These are phyloP conservation scores for Asbolus verrucosus DNA, from an alignment of 1,140 invertebrate genomes.

Conservation along the genomic window DNA sequence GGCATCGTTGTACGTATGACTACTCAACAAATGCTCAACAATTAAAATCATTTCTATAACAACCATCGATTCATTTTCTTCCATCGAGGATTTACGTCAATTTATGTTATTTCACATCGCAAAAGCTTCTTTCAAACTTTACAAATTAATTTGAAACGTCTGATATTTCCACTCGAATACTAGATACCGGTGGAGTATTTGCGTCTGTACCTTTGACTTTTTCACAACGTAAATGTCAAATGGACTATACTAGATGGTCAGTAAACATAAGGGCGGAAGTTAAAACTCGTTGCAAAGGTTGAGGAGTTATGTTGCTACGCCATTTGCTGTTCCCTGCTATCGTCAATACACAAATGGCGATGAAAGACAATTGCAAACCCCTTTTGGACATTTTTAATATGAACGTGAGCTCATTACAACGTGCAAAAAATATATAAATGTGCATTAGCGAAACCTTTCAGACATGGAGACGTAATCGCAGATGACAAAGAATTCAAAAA, in stretches of 20 bases:
- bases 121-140: slow-evolving; percentile 26
- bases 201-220: slow-evolving; percentile 24
- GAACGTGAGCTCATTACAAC: slow-evolving; percentile 1
- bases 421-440: not conserved
- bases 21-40: slow-evolving; percentile 31
- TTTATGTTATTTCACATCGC: slow-evolving; percentile 3
- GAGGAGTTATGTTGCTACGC: slow-evolving; percentile 13
- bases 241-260: slow-evolving; percentile 25
- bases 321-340: slow-evolving; percentile 31
- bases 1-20: slow-evolving; percentile 32
- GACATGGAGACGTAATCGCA: slow-evolving; percentile 12
- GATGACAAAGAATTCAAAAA: slow-evolving; percentile 33
- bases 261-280: slow-evolving; percentile 29
- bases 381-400: not conserved
- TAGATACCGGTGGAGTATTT: slow-evolving; percentile 9
- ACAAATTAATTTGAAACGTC: slow-evolving; percentile 21
- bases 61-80: slow-evolving; percentile 12
- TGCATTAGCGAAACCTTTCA: not conserved
- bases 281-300: slow-evolving; percentile 29
- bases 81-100: slow-evolving; percentile 15
- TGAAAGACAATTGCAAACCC: not conserved
- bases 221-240: slow-evolving; percentile 14
- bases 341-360: slow-evolving; percentile 31
- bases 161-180: slow-evolving; percentile 21
- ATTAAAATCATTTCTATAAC: slow-evolving; percentile 27